Percentiles rank a stretch among this genome's conserved stretches.
These are phyloP conservation scores for Sesia bembeciformis DNA, from an alignment of 2,888 invertebrate genomes.

Conservation along the genomic window DNA sequence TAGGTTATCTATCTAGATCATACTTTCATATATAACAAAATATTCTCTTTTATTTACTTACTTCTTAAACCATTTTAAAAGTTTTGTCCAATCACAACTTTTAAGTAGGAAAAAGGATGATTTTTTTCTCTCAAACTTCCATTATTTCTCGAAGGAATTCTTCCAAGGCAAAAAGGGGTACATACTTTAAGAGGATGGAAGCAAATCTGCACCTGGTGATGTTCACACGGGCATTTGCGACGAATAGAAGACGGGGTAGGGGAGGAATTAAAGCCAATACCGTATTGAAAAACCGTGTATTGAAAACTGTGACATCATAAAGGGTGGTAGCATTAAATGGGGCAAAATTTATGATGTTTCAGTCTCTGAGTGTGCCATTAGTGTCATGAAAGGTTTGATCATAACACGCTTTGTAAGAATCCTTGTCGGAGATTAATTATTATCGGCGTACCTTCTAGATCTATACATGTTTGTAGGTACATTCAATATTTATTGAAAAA, in stretches of 20 bases:
- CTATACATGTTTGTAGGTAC: too few relatives aligned
- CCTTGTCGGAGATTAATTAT: too few relatives aligned
- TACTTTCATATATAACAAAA: too few relatives aligned
- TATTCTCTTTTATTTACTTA: neutral
- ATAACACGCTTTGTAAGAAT: too few relatives aligned
- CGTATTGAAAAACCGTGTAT: slow-evolving; percentile 31
- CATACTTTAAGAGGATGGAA: slow-evolving; percentile 8
- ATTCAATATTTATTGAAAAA: too few relatives aligned
- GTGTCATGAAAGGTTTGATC: too few relatives aligned
- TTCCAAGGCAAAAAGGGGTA: slow-evolving; percentile 34
- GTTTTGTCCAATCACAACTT: neutral
- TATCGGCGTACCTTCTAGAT: too few relatives aligned
- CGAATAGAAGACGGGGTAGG: slow-evolving; percentile 10
- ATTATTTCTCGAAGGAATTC: slow-evolving; percentile 31
- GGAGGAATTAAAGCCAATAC: slow-evolving; percentile 26
- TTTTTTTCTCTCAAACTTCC: slow-evolving; percentile 26
- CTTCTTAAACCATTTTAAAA: neutral
- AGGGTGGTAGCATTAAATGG: neutral
- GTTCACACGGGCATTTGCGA: slow-evolving; percentile 20
- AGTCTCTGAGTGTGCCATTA: neutral
- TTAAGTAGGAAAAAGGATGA: neutral
- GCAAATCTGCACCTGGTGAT: slow-evolving; percentile 16
- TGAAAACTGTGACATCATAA: slow-evolving; percentile 1
- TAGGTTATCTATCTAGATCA: too few relatives aligned
- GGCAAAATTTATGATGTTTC: neutral